Evolutionary conservation across 2,113 vertebrate species (phyloP).

Genomic region (Chlorocebus sabaeus): DNA sequence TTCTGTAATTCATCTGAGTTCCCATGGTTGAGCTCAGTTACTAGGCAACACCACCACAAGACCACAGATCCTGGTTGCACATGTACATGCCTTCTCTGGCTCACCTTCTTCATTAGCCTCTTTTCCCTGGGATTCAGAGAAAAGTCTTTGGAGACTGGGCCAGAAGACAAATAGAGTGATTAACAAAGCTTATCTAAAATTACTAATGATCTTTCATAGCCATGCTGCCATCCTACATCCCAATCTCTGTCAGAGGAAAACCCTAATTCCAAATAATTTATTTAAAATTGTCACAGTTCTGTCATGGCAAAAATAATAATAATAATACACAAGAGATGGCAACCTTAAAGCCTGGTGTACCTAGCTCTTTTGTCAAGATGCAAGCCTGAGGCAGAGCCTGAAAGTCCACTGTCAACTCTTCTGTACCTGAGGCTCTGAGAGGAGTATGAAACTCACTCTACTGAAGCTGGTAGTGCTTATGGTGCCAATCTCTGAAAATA

Average conservation of each 20-base stretch:
- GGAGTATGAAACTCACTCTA: neutral
- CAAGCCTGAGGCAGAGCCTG: neutral
- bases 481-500: neutral
- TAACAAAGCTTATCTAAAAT: constrained; percentile 23
- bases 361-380: neutral
- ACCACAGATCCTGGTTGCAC: neutral
- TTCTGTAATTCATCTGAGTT: neutral
- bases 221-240: neutral
- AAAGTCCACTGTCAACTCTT: neutral
- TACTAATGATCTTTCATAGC: neutral
- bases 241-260: neutral
- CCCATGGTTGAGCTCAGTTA: neutral
- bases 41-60: neutral
- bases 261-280: constrained; percentile 8
- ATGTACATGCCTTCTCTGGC: neutral
- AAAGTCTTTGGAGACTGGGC: neutral
- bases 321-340: neutral
- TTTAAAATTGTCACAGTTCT: constrained; percentile 1
- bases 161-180: neutral
- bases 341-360: neutral
- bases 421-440: neutral
- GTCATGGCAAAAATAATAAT: neutral
- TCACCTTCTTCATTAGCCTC: neutral
- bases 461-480: neutral
- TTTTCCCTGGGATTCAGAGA: neutral